A percentile compares a stretch with the other conserved stretches of the same genome.
Evolutionary conservation across 2,113 vertebrate genomes (phyloP).

Genomic region (Psilopsiagon aurifrons): DNA sequence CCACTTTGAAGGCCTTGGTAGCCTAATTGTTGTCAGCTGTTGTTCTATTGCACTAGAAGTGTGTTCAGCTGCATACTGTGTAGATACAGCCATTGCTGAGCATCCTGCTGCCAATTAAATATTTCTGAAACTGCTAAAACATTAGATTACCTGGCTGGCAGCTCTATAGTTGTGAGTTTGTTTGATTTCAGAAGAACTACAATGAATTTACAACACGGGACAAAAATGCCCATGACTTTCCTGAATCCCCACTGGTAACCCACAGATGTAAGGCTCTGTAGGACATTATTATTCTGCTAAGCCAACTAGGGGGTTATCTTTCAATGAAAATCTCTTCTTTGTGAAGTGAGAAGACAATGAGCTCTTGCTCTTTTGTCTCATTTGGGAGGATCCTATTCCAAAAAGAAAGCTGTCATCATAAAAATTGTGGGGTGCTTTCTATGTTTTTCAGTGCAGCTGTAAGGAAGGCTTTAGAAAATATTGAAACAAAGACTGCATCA

Average conservation of each 20-base stretch:
- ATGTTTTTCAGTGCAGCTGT: background rate
- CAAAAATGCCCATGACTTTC: background rate
- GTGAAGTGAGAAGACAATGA: background rate
- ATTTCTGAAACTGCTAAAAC: background rate
- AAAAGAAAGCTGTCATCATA: background rate
- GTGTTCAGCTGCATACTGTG: background rate
- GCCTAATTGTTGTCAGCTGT: background rate
- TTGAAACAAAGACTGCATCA: background rate
- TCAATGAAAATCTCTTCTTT: background rate
- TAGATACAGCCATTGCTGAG: background rate
- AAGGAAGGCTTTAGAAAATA: background rate
- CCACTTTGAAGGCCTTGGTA: background rate
- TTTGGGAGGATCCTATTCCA: background rate
- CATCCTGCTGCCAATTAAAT: background rate
- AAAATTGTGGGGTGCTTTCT: background rate
- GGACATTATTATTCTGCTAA: background rate
- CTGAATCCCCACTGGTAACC: background rate
- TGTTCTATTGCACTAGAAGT: background rate
- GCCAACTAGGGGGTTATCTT: background rate
- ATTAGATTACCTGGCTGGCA: background rate
- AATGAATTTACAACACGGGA: background rate
- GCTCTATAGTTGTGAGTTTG: background rate
- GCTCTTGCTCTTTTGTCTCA: background rate
- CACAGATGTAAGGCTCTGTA: background rate
- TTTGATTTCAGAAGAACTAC: background rate